phyloP scores from a whole-genome alignment of 1,140 invertebrate genomes.

The Archivesica marissinica region DNA sequence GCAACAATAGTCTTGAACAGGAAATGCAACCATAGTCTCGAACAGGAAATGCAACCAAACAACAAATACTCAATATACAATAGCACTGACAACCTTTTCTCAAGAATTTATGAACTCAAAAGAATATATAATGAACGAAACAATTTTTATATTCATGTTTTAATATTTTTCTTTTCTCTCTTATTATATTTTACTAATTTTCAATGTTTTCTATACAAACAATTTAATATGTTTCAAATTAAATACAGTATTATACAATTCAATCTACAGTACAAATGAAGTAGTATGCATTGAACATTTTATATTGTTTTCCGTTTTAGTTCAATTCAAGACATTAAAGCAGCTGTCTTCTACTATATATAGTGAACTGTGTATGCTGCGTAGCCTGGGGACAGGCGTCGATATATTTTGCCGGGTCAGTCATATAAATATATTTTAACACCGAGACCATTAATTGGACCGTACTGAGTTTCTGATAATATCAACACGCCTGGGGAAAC shows the following conservation, averaged over 20 bases:
- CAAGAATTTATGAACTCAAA: too few species aligned
- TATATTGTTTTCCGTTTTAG: not conserved
- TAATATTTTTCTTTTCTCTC: not conserved
- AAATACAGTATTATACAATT: conserved; percentile 10
- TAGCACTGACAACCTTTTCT: too few species aligned
- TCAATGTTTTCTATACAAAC: conserved; percentile 22
- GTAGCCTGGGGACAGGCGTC: too few species aligned
- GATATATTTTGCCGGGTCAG: too few species aligned
- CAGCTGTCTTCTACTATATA: not conserved
- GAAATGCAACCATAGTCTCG: too few species aligned
- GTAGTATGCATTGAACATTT: not conserved
- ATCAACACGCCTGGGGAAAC: not conserved
- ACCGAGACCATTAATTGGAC: not conserved
- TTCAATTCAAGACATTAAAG: not conserved
- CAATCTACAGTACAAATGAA: conserved; percentile 13
- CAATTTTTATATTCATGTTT: conserved; percentile 15
- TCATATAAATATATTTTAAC: not conserved
- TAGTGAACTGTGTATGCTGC: not conserved
- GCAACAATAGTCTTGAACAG: too few species aligned
- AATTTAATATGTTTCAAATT: not conserved
- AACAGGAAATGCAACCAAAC: too few species aligned
- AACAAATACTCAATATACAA: too few species aligned
- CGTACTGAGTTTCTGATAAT: not conserved
- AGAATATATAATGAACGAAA: not conserved
- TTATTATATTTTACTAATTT: conserved; percentile 36